A percentile compares a stretch with the other conserved stretches of the same genome.
Evolutionary conservation across 2,888 invertebrate genomes (phyloP).

Genomic region (Dysmachus trigonus): DNA sequence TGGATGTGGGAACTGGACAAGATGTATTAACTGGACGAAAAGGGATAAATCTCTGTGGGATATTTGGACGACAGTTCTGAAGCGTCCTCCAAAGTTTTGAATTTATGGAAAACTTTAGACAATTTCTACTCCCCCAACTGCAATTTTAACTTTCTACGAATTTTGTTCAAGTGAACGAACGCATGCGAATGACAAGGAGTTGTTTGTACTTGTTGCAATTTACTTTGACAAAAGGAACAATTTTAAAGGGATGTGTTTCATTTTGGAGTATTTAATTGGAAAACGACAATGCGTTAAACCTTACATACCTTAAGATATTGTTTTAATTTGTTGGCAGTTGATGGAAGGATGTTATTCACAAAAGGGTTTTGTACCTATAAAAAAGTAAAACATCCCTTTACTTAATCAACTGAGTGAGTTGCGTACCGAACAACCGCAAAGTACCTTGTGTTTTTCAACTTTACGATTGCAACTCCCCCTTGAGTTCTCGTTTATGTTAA

Average conservation of each 20-base stretch:
- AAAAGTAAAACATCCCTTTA: background rate
- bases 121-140: background rate
- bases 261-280: background rate
- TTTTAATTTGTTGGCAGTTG: background rate
- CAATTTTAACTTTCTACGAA: background rate
- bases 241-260: background rate
- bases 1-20: background rate
- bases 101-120: background rate
- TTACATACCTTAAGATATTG: background rate
- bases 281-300: background rate
- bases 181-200: background rate
- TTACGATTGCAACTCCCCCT: background rate
- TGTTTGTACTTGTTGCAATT: background rate
- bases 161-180: background rate
- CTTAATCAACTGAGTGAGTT: background rate
- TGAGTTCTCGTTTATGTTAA: background rate
- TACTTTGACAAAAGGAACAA: background rate
- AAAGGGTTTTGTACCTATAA: background rate
- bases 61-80: background rate
- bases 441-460: background rate
- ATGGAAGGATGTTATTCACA: background rate
- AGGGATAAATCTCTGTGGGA: background rate
- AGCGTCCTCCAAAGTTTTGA: background rate
- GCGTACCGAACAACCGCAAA: background rate
- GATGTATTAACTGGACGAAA: background rate